phyloP scores from a whole-genome alignment of 2,113 vertebrate species.

The Dascyllus trimaculatus region DNA sequence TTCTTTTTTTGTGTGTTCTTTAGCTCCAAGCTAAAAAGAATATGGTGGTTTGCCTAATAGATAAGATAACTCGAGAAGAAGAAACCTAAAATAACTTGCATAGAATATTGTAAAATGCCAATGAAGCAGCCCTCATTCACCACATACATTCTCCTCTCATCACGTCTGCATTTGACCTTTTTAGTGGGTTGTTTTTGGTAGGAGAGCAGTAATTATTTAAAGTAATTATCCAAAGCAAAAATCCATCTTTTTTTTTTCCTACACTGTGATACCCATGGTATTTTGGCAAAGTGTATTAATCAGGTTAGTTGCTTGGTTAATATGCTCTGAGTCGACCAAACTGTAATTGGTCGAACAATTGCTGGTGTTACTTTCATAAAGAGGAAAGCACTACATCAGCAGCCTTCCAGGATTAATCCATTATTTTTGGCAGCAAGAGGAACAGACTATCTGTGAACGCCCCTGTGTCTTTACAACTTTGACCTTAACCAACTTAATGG shows the following conservation, averaged over 20 bases:
- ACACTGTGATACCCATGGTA: not conserved
- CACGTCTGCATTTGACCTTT: not conserved
- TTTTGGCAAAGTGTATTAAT: too few species aligned
- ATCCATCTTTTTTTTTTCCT: not conserved
- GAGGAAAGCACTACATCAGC: too few species aligned
- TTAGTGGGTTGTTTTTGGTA: constrained; percentile 17
- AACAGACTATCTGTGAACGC: too few species aligned
- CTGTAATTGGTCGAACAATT: too few species aligned
- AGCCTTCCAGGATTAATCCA: too few species aligned
- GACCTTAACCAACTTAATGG: too few species aligned
- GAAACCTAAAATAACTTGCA: constrained; percentile 46
- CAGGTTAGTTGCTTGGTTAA: too few species aligned
- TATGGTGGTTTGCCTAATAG: constrained; percentile 54
- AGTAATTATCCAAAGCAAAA: constrained; percentile 18
- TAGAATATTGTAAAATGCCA: constrained; percentile 33
- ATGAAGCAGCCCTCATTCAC: constrained; percentile 37
- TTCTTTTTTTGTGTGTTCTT: constrained; percentile 44
- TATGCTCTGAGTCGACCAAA: too few species aligned
- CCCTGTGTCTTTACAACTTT: too few species aligned
- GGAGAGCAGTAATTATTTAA: constrained; percentile 24
- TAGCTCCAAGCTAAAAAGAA: constrained; percentile 65
- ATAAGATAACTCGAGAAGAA: constrained; percentile 50
- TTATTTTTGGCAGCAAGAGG: too few species aligned
- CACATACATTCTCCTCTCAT: constrained; percentile 5
- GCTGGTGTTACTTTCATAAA: too few species aligned